phyloP scores from a whole-genome alignment of 2,888 invertebrate species.

The Drosophila phalerata region DNA sequence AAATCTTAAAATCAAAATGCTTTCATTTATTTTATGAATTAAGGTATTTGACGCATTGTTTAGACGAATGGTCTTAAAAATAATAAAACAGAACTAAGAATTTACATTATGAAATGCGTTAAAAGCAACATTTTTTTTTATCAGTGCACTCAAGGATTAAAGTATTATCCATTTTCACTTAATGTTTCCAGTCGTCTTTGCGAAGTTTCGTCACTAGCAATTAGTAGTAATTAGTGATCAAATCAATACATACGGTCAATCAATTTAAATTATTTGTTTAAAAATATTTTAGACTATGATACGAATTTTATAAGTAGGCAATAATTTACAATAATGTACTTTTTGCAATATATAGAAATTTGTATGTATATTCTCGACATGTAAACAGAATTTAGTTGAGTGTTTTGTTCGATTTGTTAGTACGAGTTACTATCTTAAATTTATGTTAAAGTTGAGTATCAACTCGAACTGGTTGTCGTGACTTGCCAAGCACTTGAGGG shows the following conservation, averaged over 20 bases:
- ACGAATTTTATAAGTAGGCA: too few relatives aligned
- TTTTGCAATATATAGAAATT: not conserved
- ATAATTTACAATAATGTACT: not conserved
- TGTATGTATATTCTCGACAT: not conserved
- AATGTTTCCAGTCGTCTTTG: too few relatives aligned
- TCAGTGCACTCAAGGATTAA: too few relatives aligned
- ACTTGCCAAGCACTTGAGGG: conserved; percentile 25
- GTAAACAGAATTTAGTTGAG: not conserved
- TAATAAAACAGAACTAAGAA: too few relatives aligned
- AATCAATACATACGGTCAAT: too few relatives aligned
- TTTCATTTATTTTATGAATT: not conserved
- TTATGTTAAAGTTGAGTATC: conserved; percentile 31
- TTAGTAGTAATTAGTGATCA: too few relatives aligned
- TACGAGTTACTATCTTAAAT: conserved; percentile 15
- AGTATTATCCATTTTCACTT: too few relatives aligned
- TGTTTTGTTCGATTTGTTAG: conserved; percentile 15
- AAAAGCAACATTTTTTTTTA: too few relatives aligned
- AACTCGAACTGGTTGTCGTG: conserved; percentile 31
- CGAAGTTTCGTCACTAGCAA: too few relatives aligned
- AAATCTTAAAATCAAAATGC: not conserved
- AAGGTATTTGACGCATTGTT: not conserved
- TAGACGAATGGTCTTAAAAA: not conserved
- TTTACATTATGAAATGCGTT: too few relatives aligned
- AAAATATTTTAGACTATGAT: too few relatives aligned
- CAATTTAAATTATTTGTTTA: too few relatives aligned